Percentiles rank a stretch among this genome's conserved stretches.
Conservation (phyloP, 2,888 invertebrate species). For the Acrobasis consociella region DNA sequence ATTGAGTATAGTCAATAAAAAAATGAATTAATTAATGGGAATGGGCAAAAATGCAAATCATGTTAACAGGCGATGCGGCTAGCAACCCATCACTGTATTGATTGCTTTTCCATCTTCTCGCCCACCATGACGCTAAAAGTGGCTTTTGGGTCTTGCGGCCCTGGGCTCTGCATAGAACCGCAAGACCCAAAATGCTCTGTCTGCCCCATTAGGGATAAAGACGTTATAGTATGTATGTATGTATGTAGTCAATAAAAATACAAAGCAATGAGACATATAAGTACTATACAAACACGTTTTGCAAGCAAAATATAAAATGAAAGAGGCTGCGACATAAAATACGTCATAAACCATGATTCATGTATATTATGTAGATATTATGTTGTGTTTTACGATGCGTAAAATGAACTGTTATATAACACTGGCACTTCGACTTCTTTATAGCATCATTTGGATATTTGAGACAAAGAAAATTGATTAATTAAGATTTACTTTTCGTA, state of each 20-base stretch:
- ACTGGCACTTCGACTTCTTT: constrained; percentile 2
- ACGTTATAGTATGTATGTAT: no score
- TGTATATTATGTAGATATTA: constrained; percentile 60
- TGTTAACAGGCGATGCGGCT: no score
- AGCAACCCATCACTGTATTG: no score
- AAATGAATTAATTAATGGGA: no score
- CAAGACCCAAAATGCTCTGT: no score
- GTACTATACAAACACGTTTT: not conserved
- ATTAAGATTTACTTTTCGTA: not conserved
- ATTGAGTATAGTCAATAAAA: no score
- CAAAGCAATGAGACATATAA: not conserved
- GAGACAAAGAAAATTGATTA: not conserved
- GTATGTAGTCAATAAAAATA: not conserved
- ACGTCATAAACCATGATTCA: constrained; percentile 62
- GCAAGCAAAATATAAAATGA: constrained; percentile 45
- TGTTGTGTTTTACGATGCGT: constrained; percentile 64
- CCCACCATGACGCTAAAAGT: no score
- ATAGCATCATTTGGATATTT: not conserved
- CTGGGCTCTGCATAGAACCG: no score
- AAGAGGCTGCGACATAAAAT: constrained; percentile 57
- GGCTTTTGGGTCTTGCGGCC: no score
- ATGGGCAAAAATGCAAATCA: no score
- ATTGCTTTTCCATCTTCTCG: no score
- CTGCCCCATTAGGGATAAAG: no score
- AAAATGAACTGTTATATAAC: constrained; percentile 29